Base-by-base conservation (phyloP, 1,140 invertebrate species). In the Panulirus ornatus region DNA sequence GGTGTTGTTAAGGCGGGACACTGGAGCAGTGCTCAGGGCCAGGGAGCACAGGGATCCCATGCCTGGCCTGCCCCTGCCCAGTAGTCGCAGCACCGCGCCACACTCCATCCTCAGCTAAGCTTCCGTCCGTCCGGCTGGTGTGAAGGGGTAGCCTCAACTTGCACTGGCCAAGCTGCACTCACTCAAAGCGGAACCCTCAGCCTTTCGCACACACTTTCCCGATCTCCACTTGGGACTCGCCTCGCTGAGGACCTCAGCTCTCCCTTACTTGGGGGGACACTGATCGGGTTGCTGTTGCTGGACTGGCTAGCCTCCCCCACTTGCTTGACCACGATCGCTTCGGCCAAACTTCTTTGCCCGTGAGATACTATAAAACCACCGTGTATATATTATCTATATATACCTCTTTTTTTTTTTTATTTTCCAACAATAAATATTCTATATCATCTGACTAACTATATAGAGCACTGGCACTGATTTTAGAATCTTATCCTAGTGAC, bases 31-130 rank as follows among this genome's bases (percentile, higher is more conserved):
- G 0, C n/a, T 30, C 0, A 66, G 58, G n/a, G 11, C 58, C 22
- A 66, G n/a, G 58, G 75, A 44, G 36, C 75, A 78, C 22, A 78
- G 75, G 5, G 75, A 40, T 30, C 40, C 75, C 27, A n/a, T 78
- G 75, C 36, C 73, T n/a, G 75, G 38, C 75, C 75, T 44, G 19
- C 75, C 75, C 22, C 75, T 27, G 11, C 75, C 75, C 40, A 78
- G 75, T 22, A 78, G 75, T n/a, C 75, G 75, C 19, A 78, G 40
- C 40, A 78, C 75, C 6, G 75, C 75, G 16, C 75, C 75, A 30
- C 75, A 78, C 75, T 78, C 75, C 75, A 78, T 78, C 40, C 16
- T 78, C 40, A 19, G 19, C 75, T 27, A 66, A 27, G 30, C 22
- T 6, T 6, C 2, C 51, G 19, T n/a, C n/a, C n/a, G n/a, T n/a